Conservation (phyloP, 2,797 vertebrate genomes). For the Protonibea diacanthus region DNA sequence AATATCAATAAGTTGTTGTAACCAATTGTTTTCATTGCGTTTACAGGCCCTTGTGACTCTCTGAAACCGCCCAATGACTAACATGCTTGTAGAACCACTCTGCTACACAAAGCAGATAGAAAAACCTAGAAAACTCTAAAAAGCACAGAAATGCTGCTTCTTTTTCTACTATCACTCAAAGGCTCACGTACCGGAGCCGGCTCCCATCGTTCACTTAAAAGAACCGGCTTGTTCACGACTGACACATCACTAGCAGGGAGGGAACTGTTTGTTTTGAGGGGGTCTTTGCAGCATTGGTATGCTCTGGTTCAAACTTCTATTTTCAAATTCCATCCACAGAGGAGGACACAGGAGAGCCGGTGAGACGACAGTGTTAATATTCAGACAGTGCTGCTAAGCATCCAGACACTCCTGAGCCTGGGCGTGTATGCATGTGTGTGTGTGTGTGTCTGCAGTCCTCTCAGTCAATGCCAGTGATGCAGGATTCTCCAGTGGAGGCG, state of each 20-base stretch:
- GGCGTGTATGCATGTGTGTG: neutral
- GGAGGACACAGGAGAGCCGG: neutral
- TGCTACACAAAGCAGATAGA: no score
- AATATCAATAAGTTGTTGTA: no score
- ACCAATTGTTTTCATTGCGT: no score
- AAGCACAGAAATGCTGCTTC: no score
- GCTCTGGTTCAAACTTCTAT: neutral
- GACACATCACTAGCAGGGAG: neutral
- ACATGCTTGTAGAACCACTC: no score
- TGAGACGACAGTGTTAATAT: constrained; percentile 55
- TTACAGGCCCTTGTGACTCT: no score
- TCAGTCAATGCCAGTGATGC: constrained; percentile 6
- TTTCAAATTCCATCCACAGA: constrained; percentile 8
- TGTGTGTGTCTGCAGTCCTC: neutral
- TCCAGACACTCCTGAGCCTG: constrained; percentile 28
- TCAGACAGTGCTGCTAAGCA: constrained; percentile 53
- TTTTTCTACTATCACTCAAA: no score
- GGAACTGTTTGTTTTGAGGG: neutral
- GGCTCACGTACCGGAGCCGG: no score
- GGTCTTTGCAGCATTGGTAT: neutral
- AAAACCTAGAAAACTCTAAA: no score
- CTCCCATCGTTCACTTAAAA: no score
- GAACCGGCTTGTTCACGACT: no score
- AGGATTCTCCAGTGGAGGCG: constrained; percentile 18
- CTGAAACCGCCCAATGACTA: no score